Conservation (phyloP, 2,888 invertebrate genomes). For the Atethmia centrago region DNA sequence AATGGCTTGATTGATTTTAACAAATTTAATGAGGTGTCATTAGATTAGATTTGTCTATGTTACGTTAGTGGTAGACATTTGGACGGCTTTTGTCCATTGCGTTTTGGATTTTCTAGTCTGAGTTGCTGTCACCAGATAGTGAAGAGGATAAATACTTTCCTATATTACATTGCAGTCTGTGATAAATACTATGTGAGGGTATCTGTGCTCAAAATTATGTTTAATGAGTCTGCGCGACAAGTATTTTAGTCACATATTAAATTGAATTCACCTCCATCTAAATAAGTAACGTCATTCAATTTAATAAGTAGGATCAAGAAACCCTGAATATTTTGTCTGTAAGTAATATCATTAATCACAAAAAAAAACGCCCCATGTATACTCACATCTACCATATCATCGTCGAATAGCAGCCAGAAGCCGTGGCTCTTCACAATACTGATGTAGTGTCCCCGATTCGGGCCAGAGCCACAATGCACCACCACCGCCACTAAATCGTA, state of each 20-base stretch:
- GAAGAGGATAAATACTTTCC: neutral
- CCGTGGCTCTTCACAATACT: slow-evolving; percentile 99
- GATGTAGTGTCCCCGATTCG: slow-evolving; percentile 99
- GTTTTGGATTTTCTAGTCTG: neutral
- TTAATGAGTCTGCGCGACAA: neutral
- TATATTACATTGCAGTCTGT: too few relatives aligned
- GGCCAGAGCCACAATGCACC: slow-evolving; percentile 99
- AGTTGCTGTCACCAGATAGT: neutral
- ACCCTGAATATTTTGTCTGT: neutral
- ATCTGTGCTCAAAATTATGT: neutral
- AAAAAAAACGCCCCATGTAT: neutral
- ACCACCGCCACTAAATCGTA: slow-evolving; percentile 99
- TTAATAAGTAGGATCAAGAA: neutral
- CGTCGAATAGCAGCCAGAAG: slow-evolving; percentile 99
- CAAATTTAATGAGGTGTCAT: neutral
- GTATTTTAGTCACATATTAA: neutral
- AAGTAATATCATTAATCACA: too few relatives aligned
- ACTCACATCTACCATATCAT: slow-evolving; percentile 99
- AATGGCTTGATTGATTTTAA: neutral
- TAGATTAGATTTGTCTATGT: neutral
- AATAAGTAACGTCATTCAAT: neutral
- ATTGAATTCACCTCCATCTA: neutral
- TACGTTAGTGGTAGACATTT: neutral
- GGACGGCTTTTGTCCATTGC: neutral
- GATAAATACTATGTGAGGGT: neutral